Base-by-base conservation (phyloP, 2,797 vertebrate species). In the Schizothorax lantsangensis region DNA sequence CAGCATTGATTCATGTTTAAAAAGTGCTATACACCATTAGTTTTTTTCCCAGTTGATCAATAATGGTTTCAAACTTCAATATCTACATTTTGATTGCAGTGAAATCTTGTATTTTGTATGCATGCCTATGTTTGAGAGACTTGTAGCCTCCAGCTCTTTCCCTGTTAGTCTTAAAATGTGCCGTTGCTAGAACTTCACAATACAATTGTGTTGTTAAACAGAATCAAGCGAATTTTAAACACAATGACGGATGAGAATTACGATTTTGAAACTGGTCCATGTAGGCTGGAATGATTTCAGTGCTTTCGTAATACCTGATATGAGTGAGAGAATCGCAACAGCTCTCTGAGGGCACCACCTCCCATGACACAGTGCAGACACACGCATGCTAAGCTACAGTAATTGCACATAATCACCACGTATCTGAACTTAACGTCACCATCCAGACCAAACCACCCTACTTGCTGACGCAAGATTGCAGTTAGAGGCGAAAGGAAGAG, bases 381-480 rank as follows among this genome's bases (percentile, higher is more conserved):
- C 93, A 95, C 93, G 94, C 91, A 92, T 92, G 94, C 94, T 94
- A 95, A 94, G 93, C 93, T 95, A 96, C 94, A 95, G 95, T 95
- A 95, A 96, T 95, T 96, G 95, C 95, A 96, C 95, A 95, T 92
- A 88, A 87, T 92, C 89, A 94, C 93, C 92, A 94, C 94, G 93
- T 93, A 92, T 93, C 94, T 92, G 59, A 88, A 52, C 71, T 30
- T 26, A 33, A 83, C 74, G n/a, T 74, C 57, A 14, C 74, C 79
- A 38, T 84, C 85, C 52, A 85, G 72, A 80, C 72, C 36, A 68
- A 87, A 79, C 79, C 71, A 10, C 89, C 78, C 87, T 88, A 89
- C 83, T 89, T 78, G 85, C 87, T 81, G 82, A 90, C 88, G 89
- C 80, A 78, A 87, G 86, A 87, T 89, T 94, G 94, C 94, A 95